Evolutionary conservation across 2,113 vertebrate species (phyloP), one percentile per base, ranked within the genome.

Genomic region (Tetrax tetrax): DNA sequence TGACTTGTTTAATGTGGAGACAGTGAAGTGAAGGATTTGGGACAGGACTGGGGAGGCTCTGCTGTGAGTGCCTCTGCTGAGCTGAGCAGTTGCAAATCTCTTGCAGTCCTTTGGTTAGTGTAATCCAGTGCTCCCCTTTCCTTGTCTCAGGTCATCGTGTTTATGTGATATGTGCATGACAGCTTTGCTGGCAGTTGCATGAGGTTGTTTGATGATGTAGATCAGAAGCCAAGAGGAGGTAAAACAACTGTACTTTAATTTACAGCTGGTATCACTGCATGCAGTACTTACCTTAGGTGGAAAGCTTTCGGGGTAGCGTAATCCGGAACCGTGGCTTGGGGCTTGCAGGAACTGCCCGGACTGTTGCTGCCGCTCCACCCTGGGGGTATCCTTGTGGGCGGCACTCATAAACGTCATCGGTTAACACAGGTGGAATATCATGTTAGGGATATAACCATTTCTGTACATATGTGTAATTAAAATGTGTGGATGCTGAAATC

Each of bases 391-490:
- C 96, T 51, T 84, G 65, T 3, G 96, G 93, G 93, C 97, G 97
- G 38, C 68, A 4, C 38, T 98, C 96, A 9, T 98, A 98, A 21
- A 96, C 6, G 5, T 35, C 92, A 29, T 57, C 82, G 65, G 97
- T 95, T 89, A 99, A 90, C 95, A 99, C 96, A 74, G 95, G 98
- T 99, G 89, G 53, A 84, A 94, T 18, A 25, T 1, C 43, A 3
- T 2, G 80, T 98, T 98, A 99, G 99, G 98, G 97, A 87, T 59
- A 25, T 31, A 33, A 88, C 22, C 24, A 31, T 64, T 78, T 61
- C n/a, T 63, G 11, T 57, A 25, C 7, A 2, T 20, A 54, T 54
- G 3, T 19, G 20, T 37, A 37, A 70, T 45, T 53, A 24, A 88
- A 64, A 15, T 1, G 0, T 1, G 4, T 10, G 38, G 69, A 53